Evolutionary conservation across 2,797 vertebrate genomes (phyloP), one percentile per base, ranked within the genome.

Genomic region (Linurgus olivaceus): DNA sequence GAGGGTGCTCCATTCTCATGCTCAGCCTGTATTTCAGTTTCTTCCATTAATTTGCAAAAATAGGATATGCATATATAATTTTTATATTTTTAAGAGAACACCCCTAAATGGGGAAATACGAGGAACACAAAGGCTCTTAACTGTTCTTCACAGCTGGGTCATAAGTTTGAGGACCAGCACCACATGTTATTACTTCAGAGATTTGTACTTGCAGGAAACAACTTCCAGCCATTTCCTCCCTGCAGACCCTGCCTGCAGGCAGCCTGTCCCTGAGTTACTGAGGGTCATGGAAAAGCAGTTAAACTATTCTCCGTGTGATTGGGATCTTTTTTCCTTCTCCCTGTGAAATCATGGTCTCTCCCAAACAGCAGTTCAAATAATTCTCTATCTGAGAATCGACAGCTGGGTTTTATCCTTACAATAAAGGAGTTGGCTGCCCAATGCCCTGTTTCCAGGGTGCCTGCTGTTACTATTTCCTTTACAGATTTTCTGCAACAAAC

Each of bases 11-110:
- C 16, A 0, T 65, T 92, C 62, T 65, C 57, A 20, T 0, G 24
- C 38, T 62, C 25, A 74, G 29, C 10, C 29, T 44, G 15, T 47
- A 16, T 52, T 55, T 81, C 25, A 17, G 5, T 35, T 89, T 82
- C 29, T 80, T 61, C 25, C 11, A 17, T 23, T 72, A 58, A 51
- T 84, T 78, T 58, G 29, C 6, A 50, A 68, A 73, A 59, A 35
- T 3, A 8, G 1, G 2, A 14, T 4, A 18, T 48, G 4, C 14
- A 1, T 24, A 25, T 25, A 12, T 37, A 21, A 26, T 24, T 35
- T 24, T 8, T 35, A 6, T 38, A 3, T 65, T 24, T 65, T 65
- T 38, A 50, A 67, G 13, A 91, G 8, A 37, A 3, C 4, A 25
- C 51, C 73, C 20, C 17, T 74, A 51, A 83, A 83, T 1, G 6